These are phyloP conservation scores for Albula goreensis DNA, from an alignment of 2,113 vertebrate species.

Conservation along the genomic window DNA sequence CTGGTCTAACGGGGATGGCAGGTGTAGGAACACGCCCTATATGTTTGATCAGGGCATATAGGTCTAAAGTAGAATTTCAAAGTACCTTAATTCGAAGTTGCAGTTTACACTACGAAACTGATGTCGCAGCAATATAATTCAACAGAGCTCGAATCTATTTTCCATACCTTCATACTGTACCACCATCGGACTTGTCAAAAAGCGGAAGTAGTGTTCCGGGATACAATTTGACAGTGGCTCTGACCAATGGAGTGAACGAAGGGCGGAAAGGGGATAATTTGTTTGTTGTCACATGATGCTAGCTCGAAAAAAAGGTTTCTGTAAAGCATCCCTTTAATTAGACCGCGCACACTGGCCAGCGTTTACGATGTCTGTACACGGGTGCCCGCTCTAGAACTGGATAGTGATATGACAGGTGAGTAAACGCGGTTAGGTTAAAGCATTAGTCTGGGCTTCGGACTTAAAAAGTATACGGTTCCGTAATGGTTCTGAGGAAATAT, in stretches of 20 bases:
- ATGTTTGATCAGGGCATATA: too few relatives aligned
- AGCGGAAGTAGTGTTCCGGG: neutral
- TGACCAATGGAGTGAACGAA: slow-evolving; percentile 18
- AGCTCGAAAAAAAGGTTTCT: slow-evolving; percentile 29
- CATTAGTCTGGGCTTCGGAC: neutral
- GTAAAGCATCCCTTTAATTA: slow-evolving; percentile 40
- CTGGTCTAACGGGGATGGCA: too few relatives aligned
- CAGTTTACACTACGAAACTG: too few relatives aligned
- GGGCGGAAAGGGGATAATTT: slow-evolving; percentile 36
- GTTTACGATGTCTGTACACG: neutral
- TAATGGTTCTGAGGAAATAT: neutral
- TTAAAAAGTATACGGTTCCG: neutral
- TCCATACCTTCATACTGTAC: too few relatives aligned
- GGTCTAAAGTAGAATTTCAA: too few relatives aligned
- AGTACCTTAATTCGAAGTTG: too few relatives aligned
- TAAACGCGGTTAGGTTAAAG: neutral
- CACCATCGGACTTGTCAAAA: neutral
- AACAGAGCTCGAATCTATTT: too few relatives aligned
- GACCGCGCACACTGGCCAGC: slow-evolving; percentile 22
- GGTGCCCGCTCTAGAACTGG: slow-evolving; percentile 13
- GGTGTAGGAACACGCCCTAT: too few relatives aligned
- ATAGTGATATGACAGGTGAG: slow-evolving; percentile 44
- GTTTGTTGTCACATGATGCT: slow-evolving; percentile 45
- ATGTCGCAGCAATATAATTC: too few relatives aligned
- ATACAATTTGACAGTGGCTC: slow-evolving; percentile 2